Evolutionary conservation across 2,113 vertebrate genomes (phyloP), one percentile per base, ranked within the genome.

Genomic region (Peromyscus polionotus): DNA sequence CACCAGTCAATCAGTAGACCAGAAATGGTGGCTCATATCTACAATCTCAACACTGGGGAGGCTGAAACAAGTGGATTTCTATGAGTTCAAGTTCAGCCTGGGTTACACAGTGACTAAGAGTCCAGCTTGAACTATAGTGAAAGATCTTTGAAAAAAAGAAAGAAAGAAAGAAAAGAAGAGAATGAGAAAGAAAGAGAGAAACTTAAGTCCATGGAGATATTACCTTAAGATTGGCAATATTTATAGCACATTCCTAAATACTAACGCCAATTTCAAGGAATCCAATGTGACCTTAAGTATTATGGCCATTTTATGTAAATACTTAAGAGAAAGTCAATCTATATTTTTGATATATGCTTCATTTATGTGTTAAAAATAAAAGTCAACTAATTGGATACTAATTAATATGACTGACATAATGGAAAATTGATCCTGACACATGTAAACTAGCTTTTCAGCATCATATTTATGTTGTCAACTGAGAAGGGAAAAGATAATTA

Each of bases 351-450:
- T 28, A 88, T 4, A 24, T 86, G 36, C 20, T 42, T 20, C 86
- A 83, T 72, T 1, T 80, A 65, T 54, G 7, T 54, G 19, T 51
- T 88, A n/a, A 96, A 94, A 88, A 88, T 76, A 88, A 83, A 33
- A 88, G 65, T 31, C 33, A 73, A 68, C 68, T 95, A 90, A 76
- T 90, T 83, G 88, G 13, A 26, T 83, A 33, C 22, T 80, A 91
- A 93, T 95, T 94, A 88, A 61, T 77, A 76, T 83, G 65, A 85
- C 39, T 76, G 45, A 39, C 77, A 94, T 54, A 72, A 91, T 80
- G 87, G 36, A n/a, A 87, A 88, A 96, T 51, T 68, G 16, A 57
- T 91, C 54, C 84, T 81, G 45, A 94, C 31, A 90, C n/a, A 83
- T 57, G 31, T 54, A 89, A 20, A 91, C 3, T 59, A 72, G 26